Base-by-base conservation (phyloP, 1,140 invertebrate genomes). In the Ridgeia piscesae region DNA sequence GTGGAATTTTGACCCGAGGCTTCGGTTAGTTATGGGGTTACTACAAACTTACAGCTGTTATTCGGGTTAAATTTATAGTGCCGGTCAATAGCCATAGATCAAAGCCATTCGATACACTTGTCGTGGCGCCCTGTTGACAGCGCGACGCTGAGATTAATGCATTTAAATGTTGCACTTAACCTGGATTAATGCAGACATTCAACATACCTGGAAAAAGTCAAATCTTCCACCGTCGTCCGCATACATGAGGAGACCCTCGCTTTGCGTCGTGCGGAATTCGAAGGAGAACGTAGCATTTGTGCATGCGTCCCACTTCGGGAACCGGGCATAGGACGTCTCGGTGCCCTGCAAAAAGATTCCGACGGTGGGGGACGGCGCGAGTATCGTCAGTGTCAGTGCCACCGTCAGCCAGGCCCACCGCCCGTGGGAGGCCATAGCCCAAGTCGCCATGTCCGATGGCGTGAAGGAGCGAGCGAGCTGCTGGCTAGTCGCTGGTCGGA, bases 221-320 rank as follows among this genome's bases (percentile, higher is more conserved):
- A 94, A 94, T 0, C 90, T 92, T 11, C 95, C 94, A 35, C 94
- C 94, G 92, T 95, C 95, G 91, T 95, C 95, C 8, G 94, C 95
- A 93, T 95, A 95, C 94, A 95, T 94, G 33, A 95, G 93, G 33
- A 95, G 42, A 0, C 93, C 94, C 6, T 94, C 92, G 0, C 34
- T 21, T n/a, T 91, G 50, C 8, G 88, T 92, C 6, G 95, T 95
- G 89, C 94, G 94, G 93, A 95, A 95, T 34, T 95, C 95, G 92
- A 95, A 95, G 92, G 93, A 94, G 33, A 95, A 92, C 11, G 94
- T 94, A 11, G 94, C 94, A 93, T 95, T 95, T 33, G 92, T 93
- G 92, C 95, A 95, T 8, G 94, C 94, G 92, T 95, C 93, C 95
- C 95, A 95, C 92, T 94, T 94, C 34, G 95, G 94, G 93, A 93